phyloP scores from a whole-genome alignment of 2,113 vertebrate species.

The Chlorocebus sabaeus region DNA sequence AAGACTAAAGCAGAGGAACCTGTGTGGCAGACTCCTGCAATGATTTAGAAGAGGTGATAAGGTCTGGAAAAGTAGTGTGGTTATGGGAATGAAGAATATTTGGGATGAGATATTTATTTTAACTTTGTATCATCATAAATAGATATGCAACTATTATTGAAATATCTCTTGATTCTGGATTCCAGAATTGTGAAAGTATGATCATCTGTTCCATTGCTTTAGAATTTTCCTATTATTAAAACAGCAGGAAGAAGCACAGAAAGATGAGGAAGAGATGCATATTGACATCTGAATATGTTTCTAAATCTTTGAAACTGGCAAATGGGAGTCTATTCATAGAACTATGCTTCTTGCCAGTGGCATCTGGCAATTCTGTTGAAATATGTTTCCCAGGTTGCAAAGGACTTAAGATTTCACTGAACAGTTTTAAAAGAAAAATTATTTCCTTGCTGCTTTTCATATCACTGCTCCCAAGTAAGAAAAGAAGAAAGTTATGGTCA shows the following conservation, averaged over 20 bases:
- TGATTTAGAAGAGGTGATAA: neutral
- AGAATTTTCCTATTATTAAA: neutral
- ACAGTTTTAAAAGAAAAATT: neutral
- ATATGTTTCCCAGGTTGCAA: neutral
- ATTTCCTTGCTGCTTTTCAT: neutral
- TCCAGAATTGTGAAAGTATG: neutral
- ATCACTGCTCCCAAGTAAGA: neutral
- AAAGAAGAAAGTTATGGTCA: neutral
- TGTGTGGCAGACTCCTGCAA: no score
- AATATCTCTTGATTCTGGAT: neutral
- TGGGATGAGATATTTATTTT: neutral
- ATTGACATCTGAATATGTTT: neutral
- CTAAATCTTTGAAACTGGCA: neutral
- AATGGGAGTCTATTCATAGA: neutral
- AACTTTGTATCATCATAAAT: neutral
- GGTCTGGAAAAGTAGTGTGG: neutral
- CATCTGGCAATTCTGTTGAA: neutral
- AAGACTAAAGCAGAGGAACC: neutral
- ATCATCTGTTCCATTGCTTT: neutral
- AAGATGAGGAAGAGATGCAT: neutral
- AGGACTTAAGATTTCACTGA: neutral
- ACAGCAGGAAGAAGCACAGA: neutral
- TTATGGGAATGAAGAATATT: neutral
- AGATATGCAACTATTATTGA: neutral
- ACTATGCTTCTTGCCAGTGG: neutral